Evolutionary conservation across 1,140 invertebrate genomes (phyloP), one percentile per base, ranked within the genome.

Genomic region (Bombus pascuorum): DNA sequence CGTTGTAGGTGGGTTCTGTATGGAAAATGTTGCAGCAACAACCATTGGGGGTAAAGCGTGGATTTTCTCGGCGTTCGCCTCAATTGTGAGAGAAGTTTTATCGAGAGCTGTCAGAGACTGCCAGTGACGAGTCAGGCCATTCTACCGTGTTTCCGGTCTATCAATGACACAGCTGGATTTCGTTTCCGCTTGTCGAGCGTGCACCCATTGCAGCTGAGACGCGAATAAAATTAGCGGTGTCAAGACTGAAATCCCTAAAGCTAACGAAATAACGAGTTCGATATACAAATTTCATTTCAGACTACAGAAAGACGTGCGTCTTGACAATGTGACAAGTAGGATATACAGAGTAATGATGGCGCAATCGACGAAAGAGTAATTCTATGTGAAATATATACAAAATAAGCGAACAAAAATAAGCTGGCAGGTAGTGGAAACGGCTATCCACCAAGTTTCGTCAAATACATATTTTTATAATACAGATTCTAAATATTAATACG

Each of bases 31-130:
- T 10, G 32, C 39, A 65, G 15, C 68, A 73, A 81, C 79, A 42
- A 62, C 53, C 28, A 22, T 8, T 15, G 34, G 66, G 53, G 80
- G 53, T 72, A 62, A 53, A 47, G 77, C 13, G 73, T 57, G 53
- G 44, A 28, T 42, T 39, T 70, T 76, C 53, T 80, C 74, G 22
- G 9, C 37, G 39, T 22, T 74, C 18, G 37, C 5, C 57, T 6
- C 80, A 34, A 57, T 65, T 70, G 47, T 65, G 74, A 73, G 70
- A n/a, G 75, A 88, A 89, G 66, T 89, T 89, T 89, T 89, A 89
- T 89, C 88, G 74, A 59, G 68, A 82, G 68, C 86, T 88, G 88
- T 89, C 88, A 86, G 62, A 34, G 57, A 22, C 62, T 87, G 86
- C 65, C 72, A 74, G 44, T 68, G 73, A 81, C 75, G 65, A 79